A percentile compares a stretch with the other conserved stretches of the same genome.
Evolutionary conservation across 2,113 vertebrate genomes (phyloP).

Genomic region (Atlantisia rogersi): DNA sequence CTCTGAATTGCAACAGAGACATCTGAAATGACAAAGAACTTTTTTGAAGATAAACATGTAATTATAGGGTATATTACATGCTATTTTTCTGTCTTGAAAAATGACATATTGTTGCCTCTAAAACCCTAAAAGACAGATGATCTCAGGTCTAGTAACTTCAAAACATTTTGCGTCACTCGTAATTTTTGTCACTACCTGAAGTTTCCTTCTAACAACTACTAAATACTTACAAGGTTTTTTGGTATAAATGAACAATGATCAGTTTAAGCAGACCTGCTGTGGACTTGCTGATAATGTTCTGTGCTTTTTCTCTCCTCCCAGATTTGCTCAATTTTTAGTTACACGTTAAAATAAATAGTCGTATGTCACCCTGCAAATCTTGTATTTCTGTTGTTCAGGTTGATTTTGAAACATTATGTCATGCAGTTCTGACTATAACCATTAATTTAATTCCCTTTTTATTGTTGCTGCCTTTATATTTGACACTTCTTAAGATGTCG

Average conservation of each 20-base stretch:
- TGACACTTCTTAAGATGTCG: background rate
- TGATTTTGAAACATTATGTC: background rate
- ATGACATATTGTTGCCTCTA: background rate
- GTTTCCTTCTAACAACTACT: background rate
- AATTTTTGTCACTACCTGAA: conserved; percentile 11
- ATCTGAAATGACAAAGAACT: background rate
- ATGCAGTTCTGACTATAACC: background rate
- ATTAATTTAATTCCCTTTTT: background rate
- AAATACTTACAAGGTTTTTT: background rate
- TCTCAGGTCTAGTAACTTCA: background rate
- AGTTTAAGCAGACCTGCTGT: background rate
- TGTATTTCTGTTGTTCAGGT: background rate
- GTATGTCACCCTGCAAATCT: background rate
- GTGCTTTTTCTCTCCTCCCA: background rate
- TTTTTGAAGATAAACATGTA: background rate
- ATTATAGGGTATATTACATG: background rate
- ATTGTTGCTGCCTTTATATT: background rate
- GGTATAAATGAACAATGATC: background rate
- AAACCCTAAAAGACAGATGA: background rate
- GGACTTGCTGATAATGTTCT: background rate
- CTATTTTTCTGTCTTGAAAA: conserved; percentile 29
- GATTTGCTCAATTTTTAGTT: background rate
- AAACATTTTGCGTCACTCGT: background rate
- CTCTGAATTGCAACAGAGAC: background rate
- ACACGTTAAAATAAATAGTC: background rate